Percentiles rank a stretch among this genome's conserved stretches.
Conservation (phyloP, 2,797 vertebrate species). For the Brachymystax lenok region DNA sequence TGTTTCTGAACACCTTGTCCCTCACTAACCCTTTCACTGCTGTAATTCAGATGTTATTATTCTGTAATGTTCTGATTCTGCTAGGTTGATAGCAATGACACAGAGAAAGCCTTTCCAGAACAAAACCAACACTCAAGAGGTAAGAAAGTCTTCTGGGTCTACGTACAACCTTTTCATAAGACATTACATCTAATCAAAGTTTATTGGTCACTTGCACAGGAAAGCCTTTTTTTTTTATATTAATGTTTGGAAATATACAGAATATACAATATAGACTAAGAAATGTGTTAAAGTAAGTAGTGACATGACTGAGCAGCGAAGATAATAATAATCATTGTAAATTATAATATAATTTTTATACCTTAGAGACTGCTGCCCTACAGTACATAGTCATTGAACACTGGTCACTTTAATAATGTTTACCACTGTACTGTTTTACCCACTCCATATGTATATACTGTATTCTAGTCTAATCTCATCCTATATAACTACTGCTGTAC, state of each 20-base stretch:
- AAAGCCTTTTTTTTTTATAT: not conserved
- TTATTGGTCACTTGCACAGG: not conserved
- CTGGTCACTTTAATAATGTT: no score
- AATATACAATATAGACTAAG: no score
- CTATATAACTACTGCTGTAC: no score
- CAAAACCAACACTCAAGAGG: conserved; percentile 8
- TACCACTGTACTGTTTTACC: no score
- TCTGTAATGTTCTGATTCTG: not conserved
- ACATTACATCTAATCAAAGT: not conserved
- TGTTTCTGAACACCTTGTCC: not conserved
- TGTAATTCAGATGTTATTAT: not conserved
- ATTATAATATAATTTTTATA: not conserved
- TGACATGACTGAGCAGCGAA: not conserved
- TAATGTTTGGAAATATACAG: no score
- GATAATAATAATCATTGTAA: not conserved
- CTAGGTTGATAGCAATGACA: not conserved
- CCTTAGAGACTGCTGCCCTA: not conserved
- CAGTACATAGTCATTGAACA: no score
- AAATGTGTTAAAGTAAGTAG: not conserved
- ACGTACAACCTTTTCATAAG: not conserved
- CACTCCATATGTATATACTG: no score
- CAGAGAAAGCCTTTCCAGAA: conserved; percentile 10
- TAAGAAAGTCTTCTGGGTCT: not conserved
- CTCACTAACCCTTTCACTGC: conserved; percentile 1
- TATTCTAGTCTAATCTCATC: no score